Base-by-base conservation (phyloP, 2,113 vertebrate genomes). In the Loxodonta africana region DNA sequence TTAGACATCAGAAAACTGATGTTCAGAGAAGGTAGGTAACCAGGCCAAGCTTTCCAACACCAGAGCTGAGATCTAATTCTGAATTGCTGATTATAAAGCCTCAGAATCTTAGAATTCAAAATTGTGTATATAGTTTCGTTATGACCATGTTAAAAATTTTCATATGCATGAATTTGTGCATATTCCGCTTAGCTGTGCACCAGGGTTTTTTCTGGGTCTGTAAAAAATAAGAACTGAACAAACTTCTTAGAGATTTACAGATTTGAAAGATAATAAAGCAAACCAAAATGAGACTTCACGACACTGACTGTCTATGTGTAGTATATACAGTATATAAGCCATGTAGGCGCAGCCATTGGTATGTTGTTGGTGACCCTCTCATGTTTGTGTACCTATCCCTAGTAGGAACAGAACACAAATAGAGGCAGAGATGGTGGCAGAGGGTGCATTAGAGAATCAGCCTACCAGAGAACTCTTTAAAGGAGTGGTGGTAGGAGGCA, bases 341-440 rank as follows among this genome's bases (percentile, higher is more conserved):
- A 8, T 9, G 6, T 0, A 20, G 18, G 17, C 77, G 18, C 33
- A 8, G 85, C 57, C 0, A 0, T 7, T 9, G 14, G n/a, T 12
- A 1, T 2, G 37, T 57, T 57, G 2, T 51, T 20, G 0, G 2
- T 1, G 28, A 67, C 4, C 65, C 65, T 30, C 65, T 30, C 65
- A 67, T 33, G 10, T 67, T 67, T 57, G 12, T 57, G 53, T 1
- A 57, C 15, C 53, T 57, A 12, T 57, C 53, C 53, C 53, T 57
- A 14, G 53, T 57, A 57, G 53, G 53, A 57, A 14, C 53, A 57
- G 53, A 57, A 15, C 11, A 57, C 53, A 57, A 10, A 14, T 57
- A 57, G 11, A 57, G 53, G 53, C 53, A 57, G 53, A 57, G 53
- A 57, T 57, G 11, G 53, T 10, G 53, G 15, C 53, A 67, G 65